Conservation (phyloP, 2,888 invertebrate genomes). For the Cosmia pyralina region DNA sequence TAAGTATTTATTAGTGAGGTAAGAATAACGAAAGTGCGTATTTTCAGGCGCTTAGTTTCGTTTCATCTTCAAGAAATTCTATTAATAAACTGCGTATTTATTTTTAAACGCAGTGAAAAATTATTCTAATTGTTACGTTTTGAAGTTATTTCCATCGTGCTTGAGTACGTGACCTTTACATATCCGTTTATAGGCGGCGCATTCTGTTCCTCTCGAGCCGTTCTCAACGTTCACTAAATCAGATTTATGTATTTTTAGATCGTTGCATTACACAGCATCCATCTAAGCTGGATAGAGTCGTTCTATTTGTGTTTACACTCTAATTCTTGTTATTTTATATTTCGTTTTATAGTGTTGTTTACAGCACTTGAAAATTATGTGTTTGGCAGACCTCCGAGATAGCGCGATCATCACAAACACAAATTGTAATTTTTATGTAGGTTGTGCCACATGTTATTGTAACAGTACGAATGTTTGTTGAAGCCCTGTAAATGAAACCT, state of each 20-base stretch:
- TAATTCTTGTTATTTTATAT: conserved; percentile 28
- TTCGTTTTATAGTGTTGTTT: conserved; percentile 41
- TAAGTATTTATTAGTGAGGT: background rate
- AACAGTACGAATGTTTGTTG: background rate
- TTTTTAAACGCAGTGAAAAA: conserved; percentile 4
- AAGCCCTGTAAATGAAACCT: conserved; percentile 16
- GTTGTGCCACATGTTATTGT: background rate
- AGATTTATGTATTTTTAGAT: conserved; percentile 49
- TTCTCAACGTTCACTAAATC: conserved; percentile 29
- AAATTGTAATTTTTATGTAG: background rate
- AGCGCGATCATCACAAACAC: background rate
- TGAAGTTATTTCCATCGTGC: conserved; percentile 29
- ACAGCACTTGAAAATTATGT: conserved; percentile 6
- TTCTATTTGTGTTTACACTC: conserved; percentile 45
- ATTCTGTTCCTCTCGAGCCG: conserved; percentile 27
- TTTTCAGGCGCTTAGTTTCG: background rate
- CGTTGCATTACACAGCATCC: conserved; percentile 38
- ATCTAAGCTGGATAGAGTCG: conserved; percentile 22
- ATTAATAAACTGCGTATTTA: conserved; percentile 22
- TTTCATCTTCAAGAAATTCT: background rate
- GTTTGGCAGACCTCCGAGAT: conserved; percentile 31
- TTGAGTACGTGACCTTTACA: conserved; percentile 48
- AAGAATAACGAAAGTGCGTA: background rate
- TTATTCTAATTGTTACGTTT: conserved; percentile 15
- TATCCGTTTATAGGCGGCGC: conserved; percentile 29